Evolutionary conservation across 2,888 invertebrate species (phyloP), one percentile per base, ranked within the genome.

Genomic region (Orthosia incerta): DNA sequence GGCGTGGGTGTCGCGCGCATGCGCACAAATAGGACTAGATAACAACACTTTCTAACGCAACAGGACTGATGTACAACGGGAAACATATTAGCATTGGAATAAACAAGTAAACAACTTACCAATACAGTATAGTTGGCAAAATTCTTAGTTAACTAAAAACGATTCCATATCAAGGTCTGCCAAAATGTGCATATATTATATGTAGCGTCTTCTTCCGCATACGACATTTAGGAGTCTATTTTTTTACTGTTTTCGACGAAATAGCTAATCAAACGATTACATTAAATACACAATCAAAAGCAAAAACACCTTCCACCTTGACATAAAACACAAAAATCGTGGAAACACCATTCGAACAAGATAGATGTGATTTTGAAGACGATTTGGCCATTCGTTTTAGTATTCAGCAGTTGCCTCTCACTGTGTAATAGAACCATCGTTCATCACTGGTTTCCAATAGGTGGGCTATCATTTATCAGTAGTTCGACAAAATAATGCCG

Each of bases 1-100:
- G 78, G 85, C 83, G 82, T 84, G 85, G 82, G 84, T 87, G 88
- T 85, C 87, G 87, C 88, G 87, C 82, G 83, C 86, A 86, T 83
- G 82, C 77, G 78, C 79, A 78, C 74, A 66, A 65, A 73, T 73
- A 73, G 75, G 64, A 79, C 77, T 68, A 79, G 80, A 79, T 81
- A 86, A 86, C 79, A 82, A 80, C 65, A 74, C 70, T 75, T 85
- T 85, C 76, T 59, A 76, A 84, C 56, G 64, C 48, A 71, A 63
- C 60, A 60, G 70, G 76, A 75, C 63, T 55, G 63, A 73, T 67
- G 55, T 20, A 65, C n/a, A 31, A 71, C 20, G 56, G 39, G 56
- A 65, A 75, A 73, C 26, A 64, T 23, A 45, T 59, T 12, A 55
- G 26, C 7, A 59, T 57, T 59, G 46, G 20, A 65, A 61, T 20